Evolutionary conservation across 2,888 invertebrate genomes (phyloP).

Genomic region (Zaprionus obscuricornis): DNA sequence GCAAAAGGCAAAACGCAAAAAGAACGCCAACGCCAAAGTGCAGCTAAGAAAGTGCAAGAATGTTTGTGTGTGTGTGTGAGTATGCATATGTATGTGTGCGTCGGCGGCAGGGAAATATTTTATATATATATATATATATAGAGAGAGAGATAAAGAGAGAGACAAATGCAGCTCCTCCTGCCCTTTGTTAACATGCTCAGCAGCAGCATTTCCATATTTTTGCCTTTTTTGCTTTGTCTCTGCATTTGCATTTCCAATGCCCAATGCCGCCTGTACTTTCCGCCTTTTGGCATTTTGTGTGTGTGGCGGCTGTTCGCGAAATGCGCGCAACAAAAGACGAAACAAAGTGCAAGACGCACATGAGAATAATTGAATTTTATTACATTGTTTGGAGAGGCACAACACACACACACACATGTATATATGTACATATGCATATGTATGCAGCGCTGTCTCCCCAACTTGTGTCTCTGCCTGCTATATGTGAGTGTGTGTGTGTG

Average conservation of each 20-base stretch:
- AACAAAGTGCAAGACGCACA: constrained; percentile 81
- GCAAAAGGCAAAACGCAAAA: constrained; percentile 67
- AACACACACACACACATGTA: constrained; percentile 37
- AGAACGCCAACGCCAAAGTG: constrained; percentile 75
- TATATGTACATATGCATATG: constrained; percentile 22
- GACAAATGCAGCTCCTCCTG: too few species aligned
- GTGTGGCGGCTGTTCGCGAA: constrained; percentile 70
- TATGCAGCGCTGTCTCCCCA: constrained; percentile 57
- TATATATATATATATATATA: constrained; percentile 48
- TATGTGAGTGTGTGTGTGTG: constrained; percentile 8
- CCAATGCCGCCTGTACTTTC: constrained; percentile 68
- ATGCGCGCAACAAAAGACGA: constrained; percentile 80
- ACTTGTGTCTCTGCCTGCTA: constrained; percentile 15
- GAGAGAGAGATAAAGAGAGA: too few species aligned
- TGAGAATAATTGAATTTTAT: constrained; percentile 84
- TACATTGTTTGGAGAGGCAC: constrained; percentile 82
- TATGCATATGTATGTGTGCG: constrained; percentile 35
- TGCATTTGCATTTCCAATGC: constrained; percentile 42
- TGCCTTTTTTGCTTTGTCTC: not conserved
- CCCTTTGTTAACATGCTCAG: not conserved
- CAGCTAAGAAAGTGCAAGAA: constrained; percentile 64
- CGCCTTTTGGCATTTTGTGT: constrained; percentile 71
- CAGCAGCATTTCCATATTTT: constrained; percentile 17
- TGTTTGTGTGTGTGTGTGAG: constrained; percentile 8
- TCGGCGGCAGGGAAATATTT: constrained; percentile 63